Percentiles rank a stretch among this genome's conserved stretches.
Conservation (phyloP, 2,797 vertebrate genomes). For the Sebastes vulpes region DNA sequence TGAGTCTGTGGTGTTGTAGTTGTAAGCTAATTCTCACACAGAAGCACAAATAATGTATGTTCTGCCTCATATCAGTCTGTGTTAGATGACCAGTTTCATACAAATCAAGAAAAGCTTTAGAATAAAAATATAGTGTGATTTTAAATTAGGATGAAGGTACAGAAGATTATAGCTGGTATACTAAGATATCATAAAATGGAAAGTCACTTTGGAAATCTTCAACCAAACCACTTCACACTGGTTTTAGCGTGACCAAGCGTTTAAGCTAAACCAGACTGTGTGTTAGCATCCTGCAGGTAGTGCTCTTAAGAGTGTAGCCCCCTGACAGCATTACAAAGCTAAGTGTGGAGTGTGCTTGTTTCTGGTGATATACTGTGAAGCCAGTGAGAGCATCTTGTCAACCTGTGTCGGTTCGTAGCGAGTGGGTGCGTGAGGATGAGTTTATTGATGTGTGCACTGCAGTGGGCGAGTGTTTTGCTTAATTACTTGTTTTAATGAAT, state of each 20-base stretch:
- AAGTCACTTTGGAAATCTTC: not conserved
- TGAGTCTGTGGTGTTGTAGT: not conserved
- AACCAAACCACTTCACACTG: not conserved
- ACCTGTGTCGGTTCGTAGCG: not conserved
- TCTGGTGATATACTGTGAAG: not conserved
- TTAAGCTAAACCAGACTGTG: not conserved
- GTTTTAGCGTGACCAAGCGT: not conserved
- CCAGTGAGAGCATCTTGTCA: conserved; percentile 22
- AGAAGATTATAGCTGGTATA: not conserved
- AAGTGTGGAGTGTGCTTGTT: not conserved
- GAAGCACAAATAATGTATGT: not conserved
- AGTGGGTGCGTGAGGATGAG: conserved; percentile 12
- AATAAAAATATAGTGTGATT: not conserved
- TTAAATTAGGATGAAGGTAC: not conserved
- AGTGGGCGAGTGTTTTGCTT: conserved; percentile 33
- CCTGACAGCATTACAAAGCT: not conserved
- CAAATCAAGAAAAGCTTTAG: not conserved
- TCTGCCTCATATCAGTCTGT: not conserved
- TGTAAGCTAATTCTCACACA: not conserved
- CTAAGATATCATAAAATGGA: not conserved
- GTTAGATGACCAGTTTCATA: not conserved
- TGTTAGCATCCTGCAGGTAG: not conserved
- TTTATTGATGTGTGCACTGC: conserved; percentile 13
- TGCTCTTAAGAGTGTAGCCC: not conserved
- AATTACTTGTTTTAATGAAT: conserved; percentile 36